These are phyloP conservation scores for Achatina immaculata DNA, from an alignment of 1,140 invertebrate genomes.

Conservation along the genomic window DNA sequence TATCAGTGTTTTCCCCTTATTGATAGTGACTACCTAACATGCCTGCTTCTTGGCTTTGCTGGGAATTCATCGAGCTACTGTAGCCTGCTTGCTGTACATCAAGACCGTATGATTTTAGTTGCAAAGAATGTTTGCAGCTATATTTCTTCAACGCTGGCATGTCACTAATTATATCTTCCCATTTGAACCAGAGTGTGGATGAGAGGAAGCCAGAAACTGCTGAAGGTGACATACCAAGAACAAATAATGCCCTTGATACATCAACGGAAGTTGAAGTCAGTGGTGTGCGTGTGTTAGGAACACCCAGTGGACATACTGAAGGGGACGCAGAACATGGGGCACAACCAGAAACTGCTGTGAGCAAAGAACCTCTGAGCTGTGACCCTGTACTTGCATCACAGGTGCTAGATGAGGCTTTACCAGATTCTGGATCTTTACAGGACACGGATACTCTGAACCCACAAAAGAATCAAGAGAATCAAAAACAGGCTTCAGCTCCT, in stretches of 20 bases:
- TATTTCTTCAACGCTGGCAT: too few relatives aligned
- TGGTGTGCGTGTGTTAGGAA: neutral
- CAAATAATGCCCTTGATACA: neutral
- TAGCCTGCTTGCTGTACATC: too few relatives aligned
- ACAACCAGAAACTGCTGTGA: neutral
- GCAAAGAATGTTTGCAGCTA: too few relatives aligned
- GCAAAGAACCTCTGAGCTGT: neutral
- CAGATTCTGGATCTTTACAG: neutral
- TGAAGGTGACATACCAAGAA: neutral
- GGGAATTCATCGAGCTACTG: too few relatives aligned
- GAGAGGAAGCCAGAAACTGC: neutral
- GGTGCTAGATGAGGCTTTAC: neutral
- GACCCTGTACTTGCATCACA: neutral
- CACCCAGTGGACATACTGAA: neutral
- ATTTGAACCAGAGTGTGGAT: neutral
- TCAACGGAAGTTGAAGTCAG: neutral
- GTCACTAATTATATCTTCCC: too few relatives aligned
- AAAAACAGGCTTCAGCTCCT: neutral
- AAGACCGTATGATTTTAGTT: too few relatives aligned
- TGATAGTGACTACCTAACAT: too few relatives aligned
- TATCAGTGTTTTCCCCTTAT: too few relatives aligned
- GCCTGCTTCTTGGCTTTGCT: too few relatives aligned
- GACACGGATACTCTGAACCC: neutral
- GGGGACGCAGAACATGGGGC: neutral
- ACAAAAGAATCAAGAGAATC: neutral